Evolutionary conservation across 2,888 invertebrate species (phyloP).

Genomic region (Opisthograptis luteolata): DNA sequence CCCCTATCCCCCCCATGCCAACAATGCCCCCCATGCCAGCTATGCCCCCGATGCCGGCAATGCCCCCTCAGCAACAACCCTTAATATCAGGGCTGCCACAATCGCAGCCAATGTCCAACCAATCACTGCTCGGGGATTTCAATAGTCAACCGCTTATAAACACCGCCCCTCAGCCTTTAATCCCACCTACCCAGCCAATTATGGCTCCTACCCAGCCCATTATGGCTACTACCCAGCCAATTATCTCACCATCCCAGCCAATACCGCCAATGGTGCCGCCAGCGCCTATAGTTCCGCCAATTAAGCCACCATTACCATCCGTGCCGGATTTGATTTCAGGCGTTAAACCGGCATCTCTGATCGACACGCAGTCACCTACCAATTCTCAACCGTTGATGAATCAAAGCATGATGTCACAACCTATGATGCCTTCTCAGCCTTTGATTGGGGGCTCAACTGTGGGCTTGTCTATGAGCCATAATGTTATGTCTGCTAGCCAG

Average conservation of each 20-base stretch:
- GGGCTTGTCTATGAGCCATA: conserved; percentile 24
- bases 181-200: conserved; percentile 16
- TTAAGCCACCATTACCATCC: conserved; percentile 48
- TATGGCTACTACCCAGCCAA: conserved; percentile 20
- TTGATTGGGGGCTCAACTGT: conserved; percentile 35
- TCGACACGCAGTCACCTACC: conserved; percentile 43
- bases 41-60: conserved; percentile 58
- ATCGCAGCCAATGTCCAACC: conserved; percentile 40
- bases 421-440: conserved; percentile 44
- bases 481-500: conserved; percentile 25
- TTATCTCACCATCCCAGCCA: conserved; percentile 23
- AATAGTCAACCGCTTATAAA: conserved; percentile 33
- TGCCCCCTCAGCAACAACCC: conserved; percentile 39
- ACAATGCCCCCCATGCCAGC: conserved; percentile 70
- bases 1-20: conserved; percentile 65
- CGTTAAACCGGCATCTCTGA: conserved; percentile 51
- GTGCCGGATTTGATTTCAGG: conserved; percentile 73
- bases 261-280: conserved; percentile 32
- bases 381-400: conserved; percentile 14
- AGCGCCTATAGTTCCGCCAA: conserved; percentile 34
- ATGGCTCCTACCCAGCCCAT: conserved; percentile 21
- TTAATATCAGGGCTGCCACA: conserved; percentile 44
- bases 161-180: conserved; percentile 25
- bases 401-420: conserved; percentile 10
- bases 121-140: conserved; percentile 59